phyloP scores from a whole-genome alignment of 2,888 invertebrate species.

The Unio delphinus region DNA sequence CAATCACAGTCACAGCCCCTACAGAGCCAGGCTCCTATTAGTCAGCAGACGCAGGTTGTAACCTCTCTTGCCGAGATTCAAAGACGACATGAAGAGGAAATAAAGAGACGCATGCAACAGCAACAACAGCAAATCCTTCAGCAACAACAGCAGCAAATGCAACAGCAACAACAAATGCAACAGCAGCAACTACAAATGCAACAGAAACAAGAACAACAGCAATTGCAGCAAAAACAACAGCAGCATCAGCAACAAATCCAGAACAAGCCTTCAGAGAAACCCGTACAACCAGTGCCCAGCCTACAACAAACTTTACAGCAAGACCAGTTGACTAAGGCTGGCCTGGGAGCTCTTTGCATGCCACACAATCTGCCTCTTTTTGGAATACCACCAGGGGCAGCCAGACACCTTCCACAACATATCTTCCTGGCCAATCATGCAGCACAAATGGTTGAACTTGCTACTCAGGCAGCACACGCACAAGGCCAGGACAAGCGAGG shows the following conservation, averaged over 20 bases:
- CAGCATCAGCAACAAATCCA: conserved; percentile 12
- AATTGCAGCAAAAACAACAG: conserved; percentile 19
- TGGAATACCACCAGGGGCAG: neutral
- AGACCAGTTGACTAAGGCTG: neutral
- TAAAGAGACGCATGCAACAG: conserved; percentile 16
- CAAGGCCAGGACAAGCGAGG: conserved; percentile 2
- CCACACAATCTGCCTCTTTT: no score
- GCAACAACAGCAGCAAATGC: conserved; percentile 7
- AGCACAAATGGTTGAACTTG: neutral
- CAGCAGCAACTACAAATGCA: conserved; percentile 12
- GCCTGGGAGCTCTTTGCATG: neutral
- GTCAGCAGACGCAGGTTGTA: neutral
- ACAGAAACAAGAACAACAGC: conserved; percentile 12
- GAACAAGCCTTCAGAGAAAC: conserved; percentile 12
- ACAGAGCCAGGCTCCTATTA: conserved; percentile 14
- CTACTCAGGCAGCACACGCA: conserved; percentile 3
- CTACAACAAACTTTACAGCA: neutral
- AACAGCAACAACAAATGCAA: conserved; percentile 10
- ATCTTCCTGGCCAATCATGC: neutral
- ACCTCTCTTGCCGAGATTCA: neutral
- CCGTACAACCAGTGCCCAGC: conserved; percentile 2
- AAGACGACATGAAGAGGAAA: neutral
- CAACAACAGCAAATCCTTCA: conserved; percentile 8
- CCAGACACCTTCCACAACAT: conserved; percentile 5
- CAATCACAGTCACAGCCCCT: conserved; percentile 14